Evolutionary conservation across 2,888 invertebrate genomes (phyloP).

Genomic region (Drosophila phalerata): DNA sequence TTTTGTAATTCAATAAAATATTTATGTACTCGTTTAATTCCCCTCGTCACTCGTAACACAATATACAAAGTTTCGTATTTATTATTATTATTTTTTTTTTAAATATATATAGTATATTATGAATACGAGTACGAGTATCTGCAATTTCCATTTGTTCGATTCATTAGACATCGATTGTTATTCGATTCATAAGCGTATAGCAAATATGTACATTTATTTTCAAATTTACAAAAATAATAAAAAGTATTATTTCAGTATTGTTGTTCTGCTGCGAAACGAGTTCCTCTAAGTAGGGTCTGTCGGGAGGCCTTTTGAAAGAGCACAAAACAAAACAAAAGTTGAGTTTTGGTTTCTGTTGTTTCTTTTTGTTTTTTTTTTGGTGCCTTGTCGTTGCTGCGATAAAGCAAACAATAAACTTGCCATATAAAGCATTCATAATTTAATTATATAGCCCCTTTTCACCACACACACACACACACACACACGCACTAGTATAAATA

Average conservation of each 20-base stretch:
- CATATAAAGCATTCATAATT: constrained; percentile 78
- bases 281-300: constrained; percentile 52
- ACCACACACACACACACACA: constrained; percentile 25
- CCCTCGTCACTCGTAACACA: neutral
- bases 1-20: constrained; percentile 72
- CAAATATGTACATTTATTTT: constrained; percentile 16
- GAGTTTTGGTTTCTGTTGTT: constrained; percentile 9
- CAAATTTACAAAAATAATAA: constrained; percentile 29
- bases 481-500: neutral
- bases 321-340: constrained; percentile 67
- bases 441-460: constrained; percentile 66
- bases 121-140: constrained; percentile 15
- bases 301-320: constrained; percentile 57
- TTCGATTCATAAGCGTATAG: constrained; percentile 38
- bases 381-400: constrained; percentile 46
- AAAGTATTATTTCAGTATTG: constrained; percentile 45
- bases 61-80: constrained; percentile 25
- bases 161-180: constrained; percentile 72
- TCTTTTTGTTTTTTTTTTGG: constrained; percentile 27
- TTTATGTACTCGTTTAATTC: constrained; percentile 72
- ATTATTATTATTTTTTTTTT: constrained; percentile 42
- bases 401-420: constrained; percentile 71
- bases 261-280: constrained; percentile 55
- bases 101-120: constrained; percentile 17
- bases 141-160: constrained; percentile 53